These are phyloP conservation scores for Lithophane socia DNA, from an alignment of 2,888 invertebrate genomes.

Conservation along the genomic window DNA sequence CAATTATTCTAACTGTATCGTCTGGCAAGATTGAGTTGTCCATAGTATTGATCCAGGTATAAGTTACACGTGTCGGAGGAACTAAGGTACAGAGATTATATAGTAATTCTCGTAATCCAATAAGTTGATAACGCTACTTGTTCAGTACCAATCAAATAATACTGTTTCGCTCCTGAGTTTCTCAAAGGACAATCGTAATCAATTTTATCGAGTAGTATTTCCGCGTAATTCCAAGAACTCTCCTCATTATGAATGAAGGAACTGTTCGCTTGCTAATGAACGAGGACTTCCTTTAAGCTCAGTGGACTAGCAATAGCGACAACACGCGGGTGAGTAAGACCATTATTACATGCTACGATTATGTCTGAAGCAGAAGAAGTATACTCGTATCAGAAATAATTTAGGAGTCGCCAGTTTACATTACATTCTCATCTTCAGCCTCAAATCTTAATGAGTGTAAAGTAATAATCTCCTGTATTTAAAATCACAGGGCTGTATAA, in stretches of 20 bases:
- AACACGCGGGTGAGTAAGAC: slow-evolving; percentile 15
- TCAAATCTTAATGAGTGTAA: slow-evolving; percentile 30
- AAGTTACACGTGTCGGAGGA: not conserved
- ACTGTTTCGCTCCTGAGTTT: slow-evolving; percentile 16
- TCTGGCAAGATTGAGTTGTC: slow-evolving; percentile 11
- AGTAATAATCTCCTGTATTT: slow-evolving; percentile 26
- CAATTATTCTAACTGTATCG: slow-evolving; percentile 15
- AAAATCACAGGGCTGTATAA: slow-evolving; percentile 25
- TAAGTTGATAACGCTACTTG: not conserved
- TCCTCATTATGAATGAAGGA: slow-evolving; percentile 44
- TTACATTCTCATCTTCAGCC: not conserved
- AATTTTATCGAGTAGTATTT: slow-evolving; percentile 30
- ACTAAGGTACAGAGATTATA: slow-evolving; percentile 4
- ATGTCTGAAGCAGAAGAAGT: slow-evolving; percentile 28
- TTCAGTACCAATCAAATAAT: not conserved
- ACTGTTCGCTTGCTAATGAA: slow-evolving; percentile 51
- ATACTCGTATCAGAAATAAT: slow-evolving; percentile 17
- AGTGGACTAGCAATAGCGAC: slow-evolving; percentile 32
- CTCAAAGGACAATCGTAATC: slow-evolving; percentile 6
- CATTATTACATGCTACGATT: slow-evolving; percentile 29
- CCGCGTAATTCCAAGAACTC: slow-evolving; percentile 37
- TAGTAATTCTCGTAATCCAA: not conserved
- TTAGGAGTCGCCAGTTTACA: slow-evolving; percentile 11
- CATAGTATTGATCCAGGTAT: not conserved
- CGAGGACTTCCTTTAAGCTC: slow-evolving; percentile 43